A percentile compares a stretch with the other conserved stretches of the same genome.
These are phyloP conservation scores for Sebastes goodei DNA, from an alignment of 2,797 vertebrate genomes.

Conservation along the genomic window DNA sequence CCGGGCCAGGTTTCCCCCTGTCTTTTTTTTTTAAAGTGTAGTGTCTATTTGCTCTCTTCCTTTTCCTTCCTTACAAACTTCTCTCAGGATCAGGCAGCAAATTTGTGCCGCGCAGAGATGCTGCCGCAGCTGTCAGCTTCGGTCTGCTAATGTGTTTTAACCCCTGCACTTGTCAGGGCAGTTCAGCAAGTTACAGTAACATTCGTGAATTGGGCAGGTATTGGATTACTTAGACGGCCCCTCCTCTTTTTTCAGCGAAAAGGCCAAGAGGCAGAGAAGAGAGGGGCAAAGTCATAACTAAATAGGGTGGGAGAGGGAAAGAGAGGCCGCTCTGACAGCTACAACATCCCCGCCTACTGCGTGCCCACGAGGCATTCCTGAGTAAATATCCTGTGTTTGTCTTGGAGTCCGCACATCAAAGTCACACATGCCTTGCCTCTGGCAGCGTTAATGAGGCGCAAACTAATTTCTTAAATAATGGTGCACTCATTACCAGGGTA, in stretches of 20 bases:
- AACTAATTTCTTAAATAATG: conserved; percentile 4
- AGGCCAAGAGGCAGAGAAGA: conserved; percentile 58
- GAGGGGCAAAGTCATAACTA: conserved; percentile 60
- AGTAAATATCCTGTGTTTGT: conserved; percentile 76
- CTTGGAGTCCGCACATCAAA: conserved; percentile 37
- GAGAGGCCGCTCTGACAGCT: conserved; percentile 62
- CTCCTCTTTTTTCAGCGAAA: conserved; percentile 81
- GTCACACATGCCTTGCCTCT: conserved; percentile 20
- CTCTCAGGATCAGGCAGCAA: conserved; percentile 15
- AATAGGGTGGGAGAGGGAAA: conserved; percentile 54
- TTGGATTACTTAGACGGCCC: conserved; percentile 87
- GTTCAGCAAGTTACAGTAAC: conserved; percentile 85
- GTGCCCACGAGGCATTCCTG: conserved; percentile 63
- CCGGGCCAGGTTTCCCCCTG: conserved; percentile 25
- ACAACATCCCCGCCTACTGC: conserved; percentile 65
- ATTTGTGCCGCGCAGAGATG: conserved; percentile 46
- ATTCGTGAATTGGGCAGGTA: conserved; percentile 88
- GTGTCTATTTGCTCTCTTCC: conserved; percentile 25
- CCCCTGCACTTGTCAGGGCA: conserved; percentile 84
- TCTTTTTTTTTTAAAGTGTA: neutral
- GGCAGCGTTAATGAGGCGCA: conserved; percentile 21
- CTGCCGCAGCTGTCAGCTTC: conserved; percentile 48
- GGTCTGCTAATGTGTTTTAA: conserved; percentile 75
- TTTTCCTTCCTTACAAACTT: conserved; percentile 24
- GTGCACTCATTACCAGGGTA: neutral